These are phyloP conservation scores for Indicator indicator DNA, from an alignment of 2,113 vertebrate species.

Conservation along the genomic window DNA sequence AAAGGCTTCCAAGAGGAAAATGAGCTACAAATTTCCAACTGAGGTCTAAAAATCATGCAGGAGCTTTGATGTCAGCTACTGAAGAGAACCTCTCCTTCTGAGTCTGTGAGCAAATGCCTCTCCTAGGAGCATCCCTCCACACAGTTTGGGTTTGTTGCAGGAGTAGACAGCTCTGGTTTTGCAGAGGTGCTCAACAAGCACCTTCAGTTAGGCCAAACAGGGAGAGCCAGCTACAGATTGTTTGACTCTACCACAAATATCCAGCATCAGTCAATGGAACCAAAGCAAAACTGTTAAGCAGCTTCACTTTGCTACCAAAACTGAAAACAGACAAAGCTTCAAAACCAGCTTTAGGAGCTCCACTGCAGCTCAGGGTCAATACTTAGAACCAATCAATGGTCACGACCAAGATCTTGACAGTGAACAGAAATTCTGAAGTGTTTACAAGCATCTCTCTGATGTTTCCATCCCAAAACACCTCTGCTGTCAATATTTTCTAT, in stretches of 20 bases:
- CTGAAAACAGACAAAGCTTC: rapidly evolving
- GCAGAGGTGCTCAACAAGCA: background rate
- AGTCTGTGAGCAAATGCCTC: background rate
- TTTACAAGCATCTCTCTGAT: background rate
- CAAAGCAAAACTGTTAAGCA: background rate
- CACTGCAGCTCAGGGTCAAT: background rate
- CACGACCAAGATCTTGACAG: background rate
- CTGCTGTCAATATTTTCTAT: background rate
- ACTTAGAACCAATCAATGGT: background rate
- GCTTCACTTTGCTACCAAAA: background rate
- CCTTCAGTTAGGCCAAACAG: background rate
- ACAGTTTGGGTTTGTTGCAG: background rate
- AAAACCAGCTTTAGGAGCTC: background rate
- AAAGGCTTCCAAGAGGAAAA: background rate
- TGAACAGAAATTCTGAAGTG: background rate
- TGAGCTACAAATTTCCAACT: background rate
- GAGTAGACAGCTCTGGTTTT: background rate
- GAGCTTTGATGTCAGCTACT: background rate
- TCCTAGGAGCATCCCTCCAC: background rate
- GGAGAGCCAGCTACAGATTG: background rate
- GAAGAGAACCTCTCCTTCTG: background rate
- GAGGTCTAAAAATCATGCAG: background rate
- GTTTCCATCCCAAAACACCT: background rate
- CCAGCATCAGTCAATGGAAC: background rate
- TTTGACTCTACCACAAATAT: background rate